phyloP scores from a whole-genome alignment of 2,113 vertebrate genomes.

The Perca schrenkii region DNA sequence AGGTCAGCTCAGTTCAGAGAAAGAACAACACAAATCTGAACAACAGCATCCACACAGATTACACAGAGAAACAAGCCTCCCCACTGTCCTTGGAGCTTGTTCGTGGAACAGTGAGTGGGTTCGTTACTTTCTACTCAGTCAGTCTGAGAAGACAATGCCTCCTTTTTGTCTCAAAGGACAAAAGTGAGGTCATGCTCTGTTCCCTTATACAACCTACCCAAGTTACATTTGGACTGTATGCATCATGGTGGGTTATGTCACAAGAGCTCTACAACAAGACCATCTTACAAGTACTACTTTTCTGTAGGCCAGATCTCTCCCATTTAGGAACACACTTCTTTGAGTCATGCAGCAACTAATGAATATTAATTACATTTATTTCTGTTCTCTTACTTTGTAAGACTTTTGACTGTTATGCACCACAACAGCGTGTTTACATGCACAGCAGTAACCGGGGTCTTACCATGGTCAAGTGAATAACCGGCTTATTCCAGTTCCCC shows the following conservation, averaged over 20 bases:
- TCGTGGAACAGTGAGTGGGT: slow-evolving; percentile 74
- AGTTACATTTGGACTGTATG: slow-evolving; percentile 52
- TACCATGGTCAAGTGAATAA: too few species aligned
- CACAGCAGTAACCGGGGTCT: too few species aligned
- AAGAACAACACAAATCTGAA: slow-evolving; percentile 50
- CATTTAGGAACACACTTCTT: background rate
- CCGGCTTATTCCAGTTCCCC: too few species aligned
- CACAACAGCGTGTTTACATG: background rate
- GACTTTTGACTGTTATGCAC: background rate
- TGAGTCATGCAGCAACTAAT: slow-evolving; percentile 16
- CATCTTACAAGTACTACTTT: slow-evolving; percentile 11
- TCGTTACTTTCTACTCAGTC: slow-evolving; percentile 66
- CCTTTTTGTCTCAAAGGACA: slow-evolving; percentile 57
- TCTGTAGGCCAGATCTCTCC: slow-evolving; percentile 6
- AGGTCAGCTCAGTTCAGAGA: slow-evolving; percentile 57
- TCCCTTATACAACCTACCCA: slow-evolving; percentile 61
- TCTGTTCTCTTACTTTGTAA: background rate
- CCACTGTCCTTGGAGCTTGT: slow-evolving; percentile 61
- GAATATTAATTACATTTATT: background rate
- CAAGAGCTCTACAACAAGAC: slow-evolving; percentile 34
- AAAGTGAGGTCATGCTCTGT: slow-evolving; percentile 48
- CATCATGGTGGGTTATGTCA: slow-evolving; percentile 68
- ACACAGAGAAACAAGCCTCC: slow-evolving; percentile 52
- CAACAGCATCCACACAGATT: slow-evolving; percentile 33
- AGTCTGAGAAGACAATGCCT: slow-evolving; percentile 61